Percentiles rank a stretch among this genome's conserved stretches.
Evolutionary conservation across 2,797 vertebrate genomes (phyloP).

Genomic region (Enteromius afrohamiltoni): DNA sequence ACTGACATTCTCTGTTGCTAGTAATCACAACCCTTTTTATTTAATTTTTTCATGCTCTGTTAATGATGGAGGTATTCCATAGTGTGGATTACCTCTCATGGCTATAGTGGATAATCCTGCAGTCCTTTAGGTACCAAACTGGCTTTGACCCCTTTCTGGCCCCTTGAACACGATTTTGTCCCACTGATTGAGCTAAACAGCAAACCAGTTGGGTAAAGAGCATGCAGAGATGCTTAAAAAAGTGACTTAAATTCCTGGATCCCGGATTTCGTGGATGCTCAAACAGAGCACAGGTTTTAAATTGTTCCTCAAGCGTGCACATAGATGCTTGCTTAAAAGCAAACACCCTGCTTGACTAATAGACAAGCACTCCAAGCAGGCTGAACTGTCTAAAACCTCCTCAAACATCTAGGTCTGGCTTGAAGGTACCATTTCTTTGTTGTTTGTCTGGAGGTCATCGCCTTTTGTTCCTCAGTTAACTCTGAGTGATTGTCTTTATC

Average conservation of each 20-base stretch:
- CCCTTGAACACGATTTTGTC: constrained; percentile 34
- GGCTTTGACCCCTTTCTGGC: constrained; percentile 32
- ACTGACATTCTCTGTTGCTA: background rate
- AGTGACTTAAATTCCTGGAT: constrained; percentile 9
- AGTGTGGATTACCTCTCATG: constrained; percentile 25
- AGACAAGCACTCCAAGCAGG: constrained; percentile 69
- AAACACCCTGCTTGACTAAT: constrained; percentile 67
- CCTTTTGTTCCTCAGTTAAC: constrained; percentile 69
- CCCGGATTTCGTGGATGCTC: background rate
- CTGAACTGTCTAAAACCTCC: constrained; percentile 38
- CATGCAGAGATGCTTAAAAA: constrained; percentile 24
- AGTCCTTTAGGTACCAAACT: constrained; percentile 40
- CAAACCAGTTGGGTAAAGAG: constrained; percentile 2
- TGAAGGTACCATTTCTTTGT: constrained; percentile 60
- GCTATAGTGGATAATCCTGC: constrained; percentile 43
- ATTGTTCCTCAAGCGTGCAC: background rate
- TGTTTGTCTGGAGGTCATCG: constrained; percentile 63
- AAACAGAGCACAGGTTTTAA: constrained; percentile 7
- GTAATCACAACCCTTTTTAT: constrained; percentile 14
- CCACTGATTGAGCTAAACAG: constrained; percentile 34
- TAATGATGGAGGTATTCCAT: constrained; percentile 15
- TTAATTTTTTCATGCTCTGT: constrained; percentile 18
- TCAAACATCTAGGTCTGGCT: constrained; percentile 50
- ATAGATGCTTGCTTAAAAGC: constrained; percentile 38
- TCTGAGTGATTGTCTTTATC: constrained; percentile 63